Evolutionary conservation across 2,113 vertebrate genomes (phyloP).

Genomic region (Tragelaphus scriptus): DNA sequence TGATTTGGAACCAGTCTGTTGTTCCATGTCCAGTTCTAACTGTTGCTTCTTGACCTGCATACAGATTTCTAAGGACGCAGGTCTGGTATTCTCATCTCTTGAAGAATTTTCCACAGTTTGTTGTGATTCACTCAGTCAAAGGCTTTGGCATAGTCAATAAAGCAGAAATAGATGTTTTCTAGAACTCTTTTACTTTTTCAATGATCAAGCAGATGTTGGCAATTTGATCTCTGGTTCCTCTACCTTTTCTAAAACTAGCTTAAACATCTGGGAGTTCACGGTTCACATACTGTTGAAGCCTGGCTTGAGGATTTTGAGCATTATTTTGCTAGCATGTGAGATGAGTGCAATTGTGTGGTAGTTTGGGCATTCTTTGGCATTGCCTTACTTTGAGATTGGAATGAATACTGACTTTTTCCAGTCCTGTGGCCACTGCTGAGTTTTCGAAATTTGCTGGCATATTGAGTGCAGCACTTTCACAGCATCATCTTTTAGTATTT

Average conservation of each 20-base stretch:
- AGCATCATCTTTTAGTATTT: background rate
- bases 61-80: background rate
- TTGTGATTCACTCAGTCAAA: background rate
- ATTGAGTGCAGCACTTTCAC: background rate
- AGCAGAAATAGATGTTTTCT: background rate
- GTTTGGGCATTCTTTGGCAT: background rate
- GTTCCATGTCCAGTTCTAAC: background rate
- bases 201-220: background rate
- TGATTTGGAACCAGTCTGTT: background rate
- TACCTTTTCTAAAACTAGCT: background rate
- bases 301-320: background rate
- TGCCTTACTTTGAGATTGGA: background rate
- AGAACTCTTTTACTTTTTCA: background rate
- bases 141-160: background rate
- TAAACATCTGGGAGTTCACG: background rate
- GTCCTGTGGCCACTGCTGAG: background rate
- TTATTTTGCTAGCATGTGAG: background rate
- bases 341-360: background rate
- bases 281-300: background rate
- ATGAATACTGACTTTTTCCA: background rate
- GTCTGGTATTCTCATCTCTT: background rate
- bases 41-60: background rate
- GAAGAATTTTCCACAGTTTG: background rate
- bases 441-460: background rate
- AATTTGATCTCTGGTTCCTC: background rate